phyloP scores from a whole-genome alignment of 2,888 invertebrate genomes.

The Dicyrtomina minuta region DNA sequence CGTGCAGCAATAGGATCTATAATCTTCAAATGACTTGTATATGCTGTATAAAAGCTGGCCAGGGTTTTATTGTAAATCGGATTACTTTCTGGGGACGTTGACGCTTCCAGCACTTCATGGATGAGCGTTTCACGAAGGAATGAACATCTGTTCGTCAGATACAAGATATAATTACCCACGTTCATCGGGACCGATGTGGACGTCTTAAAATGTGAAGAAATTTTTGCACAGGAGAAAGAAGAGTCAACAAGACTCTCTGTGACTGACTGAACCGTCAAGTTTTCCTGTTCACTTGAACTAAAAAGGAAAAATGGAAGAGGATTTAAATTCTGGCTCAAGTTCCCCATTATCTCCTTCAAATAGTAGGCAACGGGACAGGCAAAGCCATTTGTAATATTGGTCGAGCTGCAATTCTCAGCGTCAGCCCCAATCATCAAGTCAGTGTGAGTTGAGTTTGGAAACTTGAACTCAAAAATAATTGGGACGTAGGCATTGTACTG shows the following conservation, averaged over 20 bases:
- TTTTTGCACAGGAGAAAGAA: slow-evolving; percentile 1
- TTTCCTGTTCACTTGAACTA: too few species aligned
- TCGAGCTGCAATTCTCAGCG: background rate
- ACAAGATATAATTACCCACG: background rate
- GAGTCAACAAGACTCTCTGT: background rate
- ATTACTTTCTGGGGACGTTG: background rate
- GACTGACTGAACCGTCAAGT: too few species aligned
- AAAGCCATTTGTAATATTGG: too few species aligned
- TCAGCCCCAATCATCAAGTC: background rate
- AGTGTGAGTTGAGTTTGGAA: background rate
- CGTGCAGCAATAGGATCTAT: too few species aligned
- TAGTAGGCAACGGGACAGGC: slow-evolving; percentile 7
- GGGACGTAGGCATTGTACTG: slow-evolving; percentile 6
- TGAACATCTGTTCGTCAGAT: background rate
- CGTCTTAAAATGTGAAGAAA: slow-evolving; percentile 3
- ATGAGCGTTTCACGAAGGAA: background rate
- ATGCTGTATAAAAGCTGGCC: background rate
- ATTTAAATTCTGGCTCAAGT: background rate
- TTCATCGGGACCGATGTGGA: background rate
- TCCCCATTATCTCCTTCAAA: background rate
- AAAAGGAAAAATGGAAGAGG: background rate
- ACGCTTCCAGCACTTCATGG: background rate
- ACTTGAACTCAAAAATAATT: background rate
- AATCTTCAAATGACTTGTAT: background rate
- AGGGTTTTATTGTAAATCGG: background rate